Conservation (phyloP, 2,113 vertebrate genomes). For the Chascanopsetta lugubris region DNA sequence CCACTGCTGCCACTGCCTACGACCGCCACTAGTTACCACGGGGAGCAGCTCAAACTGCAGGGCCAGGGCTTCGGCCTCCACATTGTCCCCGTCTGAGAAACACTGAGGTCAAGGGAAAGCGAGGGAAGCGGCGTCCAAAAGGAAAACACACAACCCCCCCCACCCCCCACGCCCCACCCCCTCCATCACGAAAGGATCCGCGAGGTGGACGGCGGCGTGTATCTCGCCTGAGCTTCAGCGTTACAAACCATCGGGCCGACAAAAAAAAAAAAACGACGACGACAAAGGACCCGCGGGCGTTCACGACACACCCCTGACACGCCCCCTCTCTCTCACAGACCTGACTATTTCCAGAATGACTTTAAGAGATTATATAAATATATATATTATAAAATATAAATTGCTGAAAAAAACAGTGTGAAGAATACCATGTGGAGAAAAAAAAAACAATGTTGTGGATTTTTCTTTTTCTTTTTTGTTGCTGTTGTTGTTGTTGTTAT, state of each 20-base stretch:
- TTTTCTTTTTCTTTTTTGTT: constrained; percentile 74
- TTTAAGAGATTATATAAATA: constrained; percentile 86
- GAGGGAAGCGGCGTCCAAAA: constrained; percentile 69
- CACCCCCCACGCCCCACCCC: too few relatives aligned
- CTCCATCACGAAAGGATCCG: constrained; percentile 49
- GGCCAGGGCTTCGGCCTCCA: constrained; percentile 94
- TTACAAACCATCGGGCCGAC: constrained; percentile 57
- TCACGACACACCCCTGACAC: constrained; percentile 60
- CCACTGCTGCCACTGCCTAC: constrained; percentile 99
- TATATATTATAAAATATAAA: constrained; percentile 85
- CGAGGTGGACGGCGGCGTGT: constrained; percentile 52
- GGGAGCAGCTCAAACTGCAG: constrained; percentile 97
- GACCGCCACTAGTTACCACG: constrained; percentile 99
- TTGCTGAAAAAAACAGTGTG: constrained; percentile 80
- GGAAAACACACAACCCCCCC: too few relatives aligned
- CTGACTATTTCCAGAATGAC: constrained; percentile 80
- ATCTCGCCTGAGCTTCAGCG: constrained; percentile 51
- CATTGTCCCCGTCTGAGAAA: constrained; percentile 97
- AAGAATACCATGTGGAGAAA: constrained; percentile 80
- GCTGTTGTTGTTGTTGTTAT: constrained; percentile 74
- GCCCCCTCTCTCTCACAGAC: constrained; percentile 72
- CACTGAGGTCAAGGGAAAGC: constrained; percentile 79
- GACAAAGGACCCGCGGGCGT: constrained; percentile 35
- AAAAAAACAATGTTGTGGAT: constrained; percentile 76
- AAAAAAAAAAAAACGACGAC: too few relatives aligned